Evolutionary conservation across 2,113 vertebrate species (phyloP), one percentile per base, ranked within the genome.

Genomic region (Paedocypris sp.): DNA sequence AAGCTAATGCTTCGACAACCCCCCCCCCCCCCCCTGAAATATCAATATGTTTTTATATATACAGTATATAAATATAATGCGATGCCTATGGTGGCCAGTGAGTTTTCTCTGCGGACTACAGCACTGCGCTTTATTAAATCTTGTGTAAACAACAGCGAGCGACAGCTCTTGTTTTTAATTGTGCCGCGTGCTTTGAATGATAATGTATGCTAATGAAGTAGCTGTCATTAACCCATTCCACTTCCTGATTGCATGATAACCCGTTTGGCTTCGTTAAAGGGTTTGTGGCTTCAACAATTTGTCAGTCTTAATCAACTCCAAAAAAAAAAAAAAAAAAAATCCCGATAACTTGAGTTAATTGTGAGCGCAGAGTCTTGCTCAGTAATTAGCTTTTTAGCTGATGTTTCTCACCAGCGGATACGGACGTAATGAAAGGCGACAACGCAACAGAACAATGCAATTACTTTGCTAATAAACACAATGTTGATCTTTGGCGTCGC

Each of bases 271-370:
- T 36, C 16, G 38, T 63, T 58, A 52, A 36, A 36, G 45, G 16
- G 7, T 58, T 33, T 52, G 46, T n/a, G 32, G 62, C 38, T 29
- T 31, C 26, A 31, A 46, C 53, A 46, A 50, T 62, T 63, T 58
- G 60, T 48, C 52, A 51, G 46, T 50, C 31, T 68, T 52, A 68
- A 68, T 68, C 48, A 63, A 13, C 59, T 33, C 35, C 4, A 4
- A 23, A 28, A 15, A 39, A 18, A 53, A 12, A 15, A 28, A 4
- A 23, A 28, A 15, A 39, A 18, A 53, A 12, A 15, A 28, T 35
- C 22, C 26, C 52, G 50, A 51, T 50, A 46, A 33, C 19, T 49
- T 33, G 10, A 29, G 29, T 66, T 61, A 57, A 29, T 33, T 36
- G 32, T 32, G 22, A 22, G 26, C 18, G 18, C 16, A 49, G 31